Evolutionary conservation across 2,888 invertebrate species (phyloP), one percentile per base, ranked within the genome.

Genomic region (Leptogaster cylindrica): DNA sequence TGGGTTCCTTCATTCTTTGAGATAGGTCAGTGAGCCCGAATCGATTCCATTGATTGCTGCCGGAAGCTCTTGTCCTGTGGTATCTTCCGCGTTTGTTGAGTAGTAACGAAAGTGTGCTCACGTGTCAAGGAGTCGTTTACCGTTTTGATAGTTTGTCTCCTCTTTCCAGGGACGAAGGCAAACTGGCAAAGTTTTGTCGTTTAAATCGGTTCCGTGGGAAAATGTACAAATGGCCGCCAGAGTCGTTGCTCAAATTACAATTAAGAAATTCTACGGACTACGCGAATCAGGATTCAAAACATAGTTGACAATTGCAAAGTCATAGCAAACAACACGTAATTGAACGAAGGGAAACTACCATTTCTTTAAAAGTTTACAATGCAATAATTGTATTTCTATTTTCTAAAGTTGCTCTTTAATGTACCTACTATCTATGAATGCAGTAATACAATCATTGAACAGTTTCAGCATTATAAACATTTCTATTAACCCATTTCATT

Each of bases 1-100:
- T 64, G 64, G 46, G 33, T 25, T n/a, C n/a, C n/a, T n/a, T n/a
- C n/a, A n/a, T 23, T 48, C 33, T 33, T 64, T 64, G 33, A 48
- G 64, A 64, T 64, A 64, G 64, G 64, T 64, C 20, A 48, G 63
- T 64, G 14, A 27, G 18, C 28, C 20, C 46, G 46, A 63, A 63
- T 63, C 63, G 46, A 63, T 64, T 64, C 16, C 64, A 64, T 64
- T 64, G 64, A 64, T 64, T 64, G 33, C 28, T 48, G 44, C n/a
- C 28, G 28, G 31, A 63, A 44, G 31, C 18, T 44, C 55, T 58
- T 36, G 10, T 58, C 12, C 7, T 33, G 18, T 20, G 20, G 25
- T 36, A 39, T 33, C 20, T 48, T 23, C 48, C n/a, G 4, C 28
- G 23, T 25, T 48, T n/a, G n/a, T n/a, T 64, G 14, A 33, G 20